Evolutionary conservation across 2,113 vertebrate genomes (phyloP), one percentile per base, ranked within the genome.

Genomic region (Haemorhous mexicanus): DNA sequence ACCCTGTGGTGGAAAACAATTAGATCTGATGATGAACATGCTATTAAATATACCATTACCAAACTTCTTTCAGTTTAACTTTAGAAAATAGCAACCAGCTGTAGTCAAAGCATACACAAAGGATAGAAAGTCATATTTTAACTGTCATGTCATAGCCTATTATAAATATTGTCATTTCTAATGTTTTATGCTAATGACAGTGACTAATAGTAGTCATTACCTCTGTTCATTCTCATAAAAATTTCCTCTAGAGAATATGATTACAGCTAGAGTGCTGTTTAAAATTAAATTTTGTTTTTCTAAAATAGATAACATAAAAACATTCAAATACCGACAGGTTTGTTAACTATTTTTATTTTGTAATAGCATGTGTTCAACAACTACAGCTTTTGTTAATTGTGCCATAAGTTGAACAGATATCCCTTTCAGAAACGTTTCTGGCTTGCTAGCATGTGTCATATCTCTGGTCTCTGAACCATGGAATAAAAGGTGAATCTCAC

Each of bases 1-100:
- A 89, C 87, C 86, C 92, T 96, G 93, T 97, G 94, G 95, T 97
- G 85, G 76, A 94, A 97, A 97, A 97, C 96, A 98, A 96, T 98
- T 96, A 96, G 58, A 85, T 87, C 79, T 90, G 68, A 88, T 88
- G 94, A 97, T 96, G 82, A 94, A 83, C 85, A 64, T 61, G 73
- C 83, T 94, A 90, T 96, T 96, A 96, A 97, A 95, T 97, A 83
- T 84, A 64, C 70, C 91, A 90, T 89, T 96, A 93, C 67, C 69
- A 97, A 84, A 90, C 66, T 94, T 87, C 84, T 76, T 73, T 83
- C 78, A 88, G 80, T 87, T 91, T 87, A 91, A 74, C 91, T 93
- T 93, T 39, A 72, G 81, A 68, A 88, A 96, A 94, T 53, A 91
- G 64, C 69, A 95, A 69, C 73, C 90, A 97, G 82, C 86, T 95